A percentile compares a stretch with the other conserved stretches of the same genome.
phyloP scores from a whole-genome alignment of 2,113 vertebrate genomes.

The Carettochelys insculpta region DNA sequence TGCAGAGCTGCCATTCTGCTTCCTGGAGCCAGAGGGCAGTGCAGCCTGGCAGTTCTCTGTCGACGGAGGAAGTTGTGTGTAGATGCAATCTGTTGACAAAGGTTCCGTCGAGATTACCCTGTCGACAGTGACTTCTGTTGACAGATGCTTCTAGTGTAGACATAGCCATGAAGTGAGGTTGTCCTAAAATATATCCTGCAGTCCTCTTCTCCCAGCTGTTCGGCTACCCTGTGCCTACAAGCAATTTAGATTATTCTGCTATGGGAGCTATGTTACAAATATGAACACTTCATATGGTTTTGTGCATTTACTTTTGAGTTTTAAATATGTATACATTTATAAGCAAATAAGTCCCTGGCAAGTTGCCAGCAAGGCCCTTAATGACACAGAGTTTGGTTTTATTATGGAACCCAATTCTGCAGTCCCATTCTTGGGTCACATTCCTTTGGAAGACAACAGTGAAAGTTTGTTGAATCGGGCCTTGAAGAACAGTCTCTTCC shows the following conservation, averaged over 20 bases:
- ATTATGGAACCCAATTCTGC: background rate
- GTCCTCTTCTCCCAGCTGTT: background rate
- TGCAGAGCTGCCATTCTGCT: too few species aligned
- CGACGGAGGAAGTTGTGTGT: too few species aligned
- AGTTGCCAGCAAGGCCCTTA: background rate
- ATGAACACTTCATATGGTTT: background rate
- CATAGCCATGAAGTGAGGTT: background rate
- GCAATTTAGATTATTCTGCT: background rate
- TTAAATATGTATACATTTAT: background rate
- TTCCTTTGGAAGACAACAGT: background rate
- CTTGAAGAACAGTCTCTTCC: background rate
- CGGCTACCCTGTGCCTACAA: background rate
- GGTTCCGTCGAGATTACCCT: too few species aligned
- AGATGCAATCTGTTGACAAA: too few species aligned
- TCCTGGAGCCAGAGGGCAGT: too few species aligned
- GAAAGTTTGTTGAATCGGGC: background rate
- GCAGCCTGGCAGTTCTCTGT: too few species aligned
- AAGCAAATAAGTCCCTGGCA: background rate
- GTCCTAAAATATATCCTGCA: background rate
- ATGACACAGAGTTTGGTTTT: slow-evolving; percentile 7
- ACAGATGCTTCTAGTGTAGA: too few species aligned
- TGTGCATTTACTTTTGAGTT: background rate
- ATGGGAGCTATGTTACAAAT: background rate
- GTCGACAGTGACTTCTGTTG: too few species aligned
- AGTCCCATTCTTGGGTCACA: background rate